phyloP scores from a whole-genome alignment of 2,113 vertebrate genomes.

The Oryzias melastigma region DNA sequence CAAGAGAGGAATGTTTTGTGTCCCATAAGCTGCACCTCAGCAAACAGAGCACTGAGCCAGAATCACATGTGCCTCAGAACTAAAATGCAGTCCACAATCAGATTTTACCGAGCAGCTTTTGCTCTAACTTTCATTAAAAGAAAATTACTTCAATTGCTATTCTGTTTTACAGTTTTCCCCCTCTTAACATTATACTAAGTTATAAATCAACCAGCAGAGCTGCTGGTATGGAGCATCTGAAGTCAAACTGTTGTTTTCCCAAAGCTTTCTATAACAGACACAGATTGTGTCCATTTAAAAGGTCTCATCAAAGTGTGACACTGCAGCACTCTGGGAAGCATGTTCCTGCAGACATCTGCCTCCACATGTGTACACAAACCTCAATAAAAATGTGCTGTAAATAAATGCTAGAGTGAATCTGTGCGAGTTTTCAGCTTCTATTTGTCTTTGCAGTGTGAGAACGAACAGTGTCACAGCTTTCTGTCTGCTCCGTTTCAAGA shows the following conservation, averaged over 20 bases:
- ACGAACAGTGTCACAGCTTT: constrained; percentile 42
- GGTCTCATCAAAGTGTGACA: constrained; percentile 73
- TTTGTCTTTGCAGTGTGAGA: constrained; percentile 29
- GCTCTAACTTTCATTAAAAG: constrained; percentile 4
- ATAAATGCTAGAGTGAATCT: not conserved
- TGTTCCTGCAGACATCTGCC: constrained; percentile 27
- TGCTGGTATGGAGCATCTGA: constrained; percentile 53
- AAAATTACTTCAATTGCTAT: not conserved
- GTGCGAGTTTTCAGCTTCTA: constrained; percentile 3
- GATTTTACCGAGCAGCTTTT: constrained; percentile 14
- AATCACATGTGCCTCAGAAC: not conserved
- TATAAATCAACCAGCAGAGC: constrained; percentile 37
- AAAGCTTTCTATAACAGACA: constrained; percentile 67
- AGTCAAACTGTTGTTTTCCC: constrained; percentile 61
- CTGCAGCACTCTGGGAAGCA: constrained; percentile 55
- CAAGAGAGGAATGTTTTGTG: constrained; percentile 45
- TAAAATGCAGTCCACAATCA: constrained; percentile 1
- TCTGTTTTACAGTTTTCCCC: too few species aligned
- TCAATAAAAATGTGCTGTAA: constrained; percentile 9
- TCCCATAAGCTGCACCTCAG: constrained; percentile 34
- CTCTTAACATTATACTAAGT: constrained; percentile 15
- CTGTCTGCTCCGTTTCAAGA: constrained; percentile 32
- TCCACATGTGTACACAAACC: constrained; percentile 26
- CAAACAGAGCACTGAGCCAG: constrained; percentile 24
- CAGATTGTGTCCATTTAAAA: constrained; percentile 75